Conservation (phyloP, 2,113 vertebrate species). For the Pitta sordida region DNA sequence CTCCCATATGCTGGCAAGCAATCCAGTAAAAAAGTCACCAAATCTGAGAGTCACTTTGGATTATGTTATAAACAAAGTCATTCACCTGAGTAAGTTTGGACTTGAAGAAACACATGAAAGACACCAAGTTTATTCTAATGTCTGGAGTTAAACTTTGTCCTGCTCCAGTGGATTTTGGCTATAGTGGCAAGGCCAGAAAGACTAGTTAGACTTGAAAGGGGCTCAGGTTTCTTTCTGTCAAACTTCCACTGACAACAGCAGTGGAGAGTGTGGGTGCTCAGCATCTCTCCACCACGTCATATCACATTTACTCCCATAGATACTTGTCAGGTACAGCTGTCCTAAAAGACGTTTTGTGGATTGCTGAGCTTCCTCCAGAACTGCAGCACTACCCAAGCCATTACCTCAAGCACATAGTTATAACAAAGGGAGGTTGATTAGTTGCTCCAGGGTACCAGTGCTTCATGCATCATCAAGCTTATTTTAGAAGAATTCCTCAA, state of each 20-base stretch:
- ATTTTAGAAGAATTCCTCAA: constrained; percentile 53
- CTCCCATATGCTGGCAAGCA: not conserved
- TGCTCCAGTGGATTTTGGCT: not conserved
- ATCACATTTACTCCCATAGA: not conserved
- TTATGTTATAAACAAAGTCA: not conserved
- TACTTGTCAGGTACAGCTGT: not conserved
- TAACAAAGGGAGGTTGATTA: constrained; percentile 55
- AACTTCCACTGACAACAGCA: not conserved
- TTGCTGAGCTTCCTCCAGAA: not conserved
- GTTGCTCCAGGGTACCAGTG: constrained; percentile 38
- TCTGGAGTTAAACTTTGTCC: not conserved
- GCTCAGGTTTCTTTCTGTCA: not conserved
- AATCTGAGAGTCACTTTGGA: not conserved
- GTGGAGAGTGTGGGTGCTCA: not conserved
- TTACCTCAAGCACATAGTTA: constrained; percentile 15
- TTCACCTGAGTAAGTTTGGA: not conserved
- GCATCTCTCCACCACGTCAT: not conserved
- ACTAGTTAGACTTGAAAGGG: not conserved
- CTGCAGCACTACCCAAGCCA: not conserved
- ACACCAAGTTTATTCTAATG: not conserved
- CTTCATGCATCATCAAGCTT: constrained; percentile 13
- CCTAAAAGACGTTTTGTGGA: not conserved
- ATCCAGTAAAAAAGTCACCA: not conserved
- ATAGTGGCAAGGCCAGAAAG: not conserved
- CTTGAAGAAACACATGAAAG: not conserved